Evolutionary conservation across 1,140 invertebrate species (phyloP), one percentile per base, ranked within the genome.

Genomic region (Drosophila neocordata): DNA sequence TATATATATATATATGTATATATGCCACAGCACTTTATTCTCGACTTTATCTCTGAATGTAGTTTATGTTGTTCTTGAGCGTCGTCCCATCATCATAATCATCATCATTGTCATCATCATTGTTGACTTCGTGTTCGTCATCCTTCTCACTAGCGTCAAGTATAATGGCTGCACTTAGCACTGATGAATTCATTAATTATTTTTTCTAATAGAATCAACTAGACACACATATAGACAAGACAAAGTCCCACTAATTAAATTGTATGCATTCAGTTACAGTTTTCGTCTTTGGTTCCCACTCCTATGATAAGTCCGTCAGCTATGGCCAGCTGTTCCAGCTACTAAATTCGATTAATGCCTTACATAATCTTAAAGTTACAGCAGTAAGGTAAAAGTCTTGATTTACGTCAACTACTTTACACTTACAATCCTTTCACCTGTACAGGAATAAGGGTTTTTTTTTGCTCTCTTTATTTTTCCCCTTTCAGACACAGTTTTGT

Each of bases 121-220:
- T 24, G 22, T 24, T 24, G 22, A 24, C 22, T 1, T 24, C 22
- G 22, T 24, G 22, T 24, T 24, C 22, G 22, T 24, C 22, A 24
- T 24, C 22, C 4, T 24, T 24, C 44, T 44, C 59, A 44, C 53
- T 12, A 52, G 41, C 70, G 59, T 79, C 61, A 69, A 68, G 71
- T 64, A 65, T 82, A 82, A 84, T 79, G 81, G 64, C 72, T 83
- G 80, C 81, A 85, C 80, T 84, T 79, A 84, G 77, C 65, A 12
- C 68, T 77, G 73, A 81, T 87, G 82, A 85, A 85, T 84, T 80
- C 82, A 85, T 85, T 84, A 85, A 84, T 84, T 84, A 85, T 74
- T 77, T 77, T 70, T 75, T 68, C 60, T 77, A 77, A 73, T 85
- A 77, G 74, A 78, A 73, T 57, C 59, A 31, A 53, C 38, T 57